These are phyloP conservation scores for Ceyx erithaca DNA, from an alignment of 2,797 vertebrate species.

Conservation along the genomic window DNA sequence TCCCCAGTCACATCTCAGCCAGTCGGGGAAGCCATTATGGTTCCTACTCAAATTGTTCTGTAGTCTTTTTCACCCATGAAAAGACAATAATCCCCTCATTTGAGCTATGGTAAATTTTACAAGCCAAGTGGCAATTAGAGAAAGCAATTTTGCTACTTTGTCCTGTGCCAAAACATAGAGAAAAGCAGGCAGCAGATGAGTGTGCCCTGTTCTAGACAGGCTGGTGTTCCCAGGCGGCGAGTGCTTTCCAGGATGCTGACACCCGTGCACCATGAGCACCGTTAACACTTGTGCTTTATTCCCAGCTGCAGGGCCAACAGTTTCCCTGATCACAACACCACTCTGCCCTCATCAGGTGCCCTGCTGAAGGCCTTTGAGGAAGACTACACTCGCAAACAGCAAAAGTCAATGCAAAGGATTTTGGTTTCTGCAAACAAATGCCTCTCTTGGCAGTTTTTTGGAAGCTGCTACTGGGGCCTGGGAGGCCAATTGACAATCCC, in stretches of 20 bases:
- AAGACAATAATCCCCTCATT: not conserved
- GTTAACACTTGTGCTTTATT: rapidly evolving
- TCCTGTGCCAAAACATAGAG: not conserved
- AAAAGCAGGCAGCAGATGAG: not conserved
- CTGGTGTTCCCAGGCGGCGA: not conserved
- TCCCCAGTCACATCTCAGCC: not conserved
- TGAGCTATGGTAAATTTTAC: not conserved
- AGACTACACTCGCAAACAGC: not conserved
- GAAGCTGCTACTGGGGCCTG: not conserved
- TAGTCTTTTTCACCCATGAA: not conserved
- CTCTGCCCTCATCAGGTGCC: too few relatives aligned
- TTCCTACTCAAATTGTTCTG: not conserved
- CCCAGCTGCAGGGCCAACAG: rapidly evolving
- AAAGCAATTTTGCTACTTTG: not conserved
- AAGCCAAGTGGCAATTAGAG: not conserved
- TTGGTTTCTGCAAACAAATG: not conserved
- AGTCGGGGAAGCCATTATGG: not conserved
- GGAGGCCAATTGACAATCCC: rapidly evolving
- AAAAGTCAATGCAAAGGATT: not conserved
- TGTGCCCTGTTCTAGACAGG: not conserved
- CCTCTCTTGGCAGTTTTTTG: rapidly evolving
- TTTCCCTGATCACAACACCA: too few relatives aligned
- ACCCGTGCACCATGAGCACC: rapidly evolving
- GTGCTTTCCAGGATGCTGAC: not conserved
- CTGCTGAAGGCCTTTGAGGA: rapidly evolving